Evolutionary conservation across 1,140 invertebrate genomes (phyloP), one percentile per base, ranked within the genome.

Genomic region (Centruroides sculpturatus): DNA sequence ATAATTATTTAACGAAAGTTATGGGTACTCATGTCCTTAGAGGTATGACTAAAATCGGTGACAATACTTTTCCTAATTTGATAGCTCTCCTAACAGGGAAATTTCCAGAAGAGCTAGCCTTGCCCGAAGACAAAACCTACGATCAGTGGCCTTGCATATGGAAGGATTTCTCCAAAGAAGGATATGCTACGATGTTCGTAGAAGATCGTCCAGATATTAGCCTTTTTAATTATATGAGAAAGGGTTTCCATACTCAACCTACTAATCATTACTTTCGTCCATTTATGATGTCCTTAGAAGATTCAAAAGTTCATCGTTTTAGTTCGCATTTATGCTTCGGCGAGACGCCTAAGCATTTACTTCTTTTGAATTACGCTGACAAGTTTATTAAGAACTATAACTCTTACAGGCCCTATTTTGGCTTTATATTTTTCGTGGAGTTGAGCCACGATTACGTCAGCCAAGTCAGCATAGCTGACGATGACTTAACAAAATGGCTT

Each of bases 1-100:
- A 89, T 68, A 75, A 80, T 35, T 89, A 86, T 70, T 74, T 96
- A 35, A 84, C 76, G 0, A 74, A 89, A 9, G 71, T 76, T 10
- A 71, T 94, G 13, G 75, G 80, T 35, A 82, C 82, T 5, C 74
- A 82, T 35, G 76, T 91, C 8, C 71, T 94, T 55, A 62, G 67
- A n/a, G 76, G 76, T 9, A 71, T 71, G 60, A 70, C 64, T 46
- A 77, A 77, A 69, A 67, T 76, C 2, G 76, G 69, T 11, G 73
- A 76, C 54, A 77, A 77, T 59, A 77, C 76, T 6, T 73, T 71
- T 55, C 75, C 75, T 0, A 77, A 77, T 66, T 58, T 77, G 41
- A 60, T 72, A 1, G 68, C 75, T 0, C 65, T 75, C 35, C 61
- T 77, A 35, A 68, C 70, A 3, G 75, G 75, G 3, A 64, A 68